phyloP scores from a whole-genome alignment of 2,113 vertebrate species.

The Montifringilla adamsi region DNA sequence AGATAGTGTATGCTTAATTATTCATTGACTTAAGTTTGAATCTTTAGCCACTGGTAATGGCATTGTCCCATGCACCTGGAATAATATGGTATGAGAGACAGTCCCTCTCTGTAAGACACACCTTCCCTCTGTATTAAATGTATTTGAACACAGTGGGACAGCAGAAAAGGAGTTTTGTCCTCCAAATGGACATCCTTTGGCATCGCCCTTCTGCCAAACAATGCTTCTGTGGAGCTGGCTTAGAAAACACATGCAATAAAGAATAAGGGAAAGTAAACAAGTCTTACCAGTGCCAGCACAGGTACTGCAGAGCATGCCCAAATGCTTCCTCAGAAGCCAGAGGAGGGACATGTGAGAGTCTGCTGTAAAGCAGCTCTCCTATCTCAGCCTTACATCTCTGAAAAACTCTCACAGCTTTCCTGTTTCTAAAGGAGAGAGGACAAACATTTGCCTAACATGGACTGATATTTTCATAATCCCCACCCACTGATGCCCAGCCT shows the following conservation, averaged over 20 bases:
- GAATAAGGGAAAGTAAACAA: background rate
- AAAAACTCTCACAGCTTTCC: background rate
- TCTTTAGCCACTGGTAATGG: background rate
- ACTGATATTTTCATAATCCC: constrained; percentile 70
- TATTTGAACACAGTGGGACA: background rate
- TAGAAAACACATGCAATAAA: background rate
- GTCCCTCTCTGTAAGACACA: background rate
- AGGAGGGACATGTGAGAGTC: background rate
- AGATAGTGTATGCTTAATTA: background rate
- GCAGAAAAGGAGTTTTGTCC: background rate
- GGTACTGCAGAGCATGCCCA: background rate
- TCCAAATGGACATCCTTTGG: background rate
- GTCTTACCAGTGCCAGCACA: background rate
- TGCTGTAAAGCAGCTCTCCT: background rate
- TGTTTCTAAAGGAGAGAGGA: background rate
- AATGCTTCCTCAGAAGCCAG: background rate
- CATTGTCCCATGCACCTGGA: background rate
- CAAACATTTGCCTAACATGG: constrained; percentile 65
- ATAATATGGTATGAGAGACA: background rate
- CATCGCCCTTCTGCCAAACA: background rate
- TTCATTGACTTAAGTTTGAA: background rate
- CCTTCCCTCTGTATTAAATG: background rate
- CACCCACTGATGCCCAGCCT: background rate
- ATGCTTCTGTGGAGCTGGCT: background rate
- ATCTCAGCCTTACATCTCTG: background rate